phyloP scores from a whole-genome alignment of 2,797 vertebrate species.

The Agapornis canus region DNA sequence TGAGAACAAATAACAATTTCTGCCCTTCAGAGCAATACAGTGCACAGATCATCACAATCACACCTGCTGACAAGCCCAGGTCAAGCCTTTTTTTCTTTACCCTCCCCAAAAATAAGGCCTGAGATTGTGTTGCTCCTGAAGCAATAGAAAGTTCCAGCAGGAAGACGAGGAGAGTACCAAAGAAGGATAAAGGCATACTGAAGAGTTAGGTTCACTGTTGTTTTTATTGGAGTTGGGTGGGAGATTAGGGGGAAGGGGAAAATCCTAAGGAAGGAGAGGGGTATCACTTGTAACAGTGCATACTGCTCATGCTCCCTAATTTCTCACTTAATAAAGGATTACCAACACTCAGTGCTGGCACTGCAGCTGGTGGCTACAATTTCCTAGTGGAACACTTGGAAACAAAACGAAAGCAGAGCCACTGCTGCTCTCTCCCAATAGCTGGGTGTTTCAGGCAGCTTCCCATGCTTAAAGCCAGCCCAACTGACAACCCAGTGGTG shows the following conservation, averaged over 20 bases:
- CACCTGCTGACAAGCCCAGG: neutral
- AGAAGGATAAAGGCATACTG: neutral
- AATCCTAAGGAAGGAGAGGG: neutral
- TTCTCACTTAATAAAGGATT: neutral
- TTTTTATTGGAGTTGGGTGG: neutral
- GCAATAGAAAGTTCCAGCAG: neutral
- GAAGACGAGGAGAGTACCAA: neutral
- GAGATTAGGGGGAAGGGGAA: neutral
- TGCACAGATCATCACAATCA: neutral
- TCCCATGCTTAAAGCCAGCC: neutral
- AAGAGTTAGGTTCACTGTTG: neutral
- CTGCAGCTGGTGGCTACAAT: neutral
- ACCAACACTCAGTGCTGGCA: neutral
- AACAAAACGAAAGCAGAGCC: neutral
- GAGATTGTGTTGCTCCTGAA: neutral
- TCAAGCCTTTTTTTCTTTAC: neutral
- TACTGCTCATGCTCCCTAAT: neutral
- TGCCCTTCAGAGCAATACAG: neutral
- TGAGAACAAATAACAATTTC: neutral
- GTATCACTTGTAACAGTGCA: neutral
- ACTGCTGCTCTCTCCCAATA: neutral
- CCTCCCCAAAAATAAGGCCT: neutral
- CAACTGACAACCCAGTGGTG: neutral
- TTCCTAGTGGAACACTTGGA: neutral
- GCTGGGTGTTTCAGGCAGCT: neutral